Evolutionary conservation across 2,888 invertebrate genomes (phyloP), one percentile per base, ranked within the genome.

Genomic region (Diaphora mendica): DNA sequence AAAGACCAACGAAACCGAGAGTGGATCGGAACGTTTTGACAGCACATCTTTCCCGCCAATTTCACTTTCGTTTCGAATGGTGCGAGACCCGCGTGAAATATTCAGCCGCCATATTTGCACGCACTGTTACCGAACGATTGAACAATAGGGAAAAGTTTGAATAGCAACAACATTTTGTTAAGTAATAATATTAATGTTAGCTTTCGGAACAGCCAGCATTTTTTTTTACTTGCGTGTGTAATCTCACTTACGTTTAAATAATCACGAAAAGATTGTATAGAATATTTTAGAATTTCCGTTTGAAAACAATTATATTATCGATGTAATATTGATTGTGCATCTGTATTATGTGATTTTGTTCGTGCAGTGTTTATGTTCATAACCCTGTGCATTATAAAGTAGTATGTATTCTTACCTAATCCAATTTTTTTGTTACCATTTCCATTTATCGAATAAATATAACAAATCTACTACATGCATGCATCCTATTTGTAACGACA

Each of bases 31-130:
- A 65, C 75, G 74, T 82, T 87, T 88, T 86, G 87, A 88, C 90
- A 86, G 86, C 84, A 83, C 85, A 85, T 88, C 86, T 88, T 87
- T 88, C 87, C 87, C 88, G 88, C 89, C 85, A 84, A 86, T 89
- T 88, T 90, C 89, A 90, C 92, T 91, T 91, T 91, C 91, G 72
- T 89, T 69, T 82, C 80, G 80, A 87, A 81, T 80, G 78, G 81
- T 81, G 83, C 85, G 81, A 83, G 84, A 82, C 79, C 75, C 69
- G 77, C 81, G 83, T 86, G 82, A 86, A 88, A 87, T 88, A 86
- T 74, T 64, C 59, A 79, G 82, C n/a, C 78, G 80, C 83, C 82
- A 84, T 84, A 73, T 82, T 86, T 15, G 42, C 70, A 74, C 42
- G 44, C 65, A 23, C 70, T 73, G 71, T 82, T 80, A 83, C 77